Conservation (phyloP, 1,140 invertebrate species). For the Tribolium castaneum region DNA sequence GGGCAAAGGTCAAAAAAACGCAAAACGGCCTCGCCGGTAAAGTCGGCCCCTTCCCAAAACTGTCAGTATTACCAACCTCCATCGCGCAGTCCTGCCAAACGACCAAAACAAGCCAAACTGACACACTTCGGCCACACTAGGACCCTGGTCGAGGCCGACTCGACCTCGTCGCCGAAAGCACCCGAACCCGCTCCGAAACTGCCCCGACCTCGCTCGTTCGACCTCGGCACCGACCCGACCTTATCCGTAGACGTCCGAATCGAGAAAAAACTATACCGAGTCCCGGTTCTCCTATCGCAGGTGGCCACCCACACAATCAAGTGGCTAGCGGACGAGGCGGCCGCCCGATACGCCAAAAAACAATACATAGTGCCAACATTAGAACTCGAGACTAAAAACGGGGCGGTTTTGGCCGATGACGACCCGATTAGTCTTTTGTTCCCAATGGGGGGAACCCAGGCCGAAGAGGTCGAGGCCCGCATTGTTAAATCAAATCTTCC, state of each 20-base stretch:
- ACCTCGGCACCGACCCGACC: slow-evolving; percentile 47
- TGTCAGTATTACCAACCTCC: not conserved
- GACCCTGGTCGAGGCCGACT: slow-evolving; percentile 41
- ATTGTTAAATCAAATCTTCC: slow-evolving; percentile 74
- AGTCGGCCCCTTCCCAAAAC: not conserved
- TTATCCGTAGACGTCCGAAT: slow-evolving; percentile 72
- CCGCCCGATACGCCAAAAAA: slow-evolving; percentile 76
- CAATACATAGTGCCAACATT: slow-evolving; percentile 73
- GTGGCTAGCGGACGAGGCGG: slow-evolving; percentile 78
- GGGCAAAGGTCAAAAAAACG: slow-evolving; percentile 65
- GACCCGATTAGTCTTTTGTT: slow-evolving; percentile 72
- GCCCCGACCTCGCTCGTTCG: not conserved
- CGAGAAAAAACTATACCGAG: slow-evolving; percentile 71
- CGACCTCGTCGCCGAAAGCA: slow-evolving; percentile 26
- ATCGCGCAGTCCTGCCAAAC: not conserved
- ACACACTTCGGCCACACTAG: slow-evolving; percentile 45
- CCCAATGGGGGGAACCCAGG: slow-evolving; percentile 62
- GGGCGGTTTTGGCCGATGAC: slow-evolving; percentile 73
- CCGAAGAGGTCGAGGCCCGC: slow-evolving; percentile 68
- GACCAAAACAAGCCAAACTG: slow-evolving; percentile 46
- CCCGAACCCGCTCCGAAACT: not conserved
- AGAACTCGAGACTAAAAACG: slow-evolving; percentile 74
- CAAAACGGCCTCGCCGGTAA: slow-evolving; percentile 59
- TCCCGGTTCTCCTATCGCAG: slow-evolving; percentile 71
- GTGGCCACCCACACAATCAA: slow-evolving; percentile 71